These are phyloP conservation scores for Eupelmus urozonus DNA, from an alignment of 2,888 invertebrate species.

Conservation along the genomic window DNA sequence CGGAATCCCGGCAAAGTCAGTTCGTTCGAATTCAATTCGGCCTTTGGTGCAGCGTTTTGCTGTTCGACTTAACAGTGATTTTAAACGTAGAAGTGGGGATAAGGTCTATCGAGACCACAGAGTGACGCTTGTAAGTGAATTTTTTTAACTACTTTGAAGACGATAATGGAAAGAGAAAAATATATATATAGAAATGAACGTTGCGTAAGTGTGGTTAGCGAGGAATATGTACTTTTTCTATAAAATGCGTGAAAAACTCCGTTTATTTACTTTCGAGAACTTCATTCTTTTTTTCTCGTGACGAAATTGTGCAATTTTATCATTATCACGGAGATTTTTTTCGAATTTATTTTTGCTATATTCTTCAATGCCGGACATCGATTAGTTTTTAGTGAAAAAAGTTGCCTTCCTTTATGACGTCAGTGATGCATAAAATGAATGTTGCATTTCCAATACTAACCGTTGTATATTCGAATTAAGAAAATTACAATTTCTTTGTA, in stretches of 20 bases:
- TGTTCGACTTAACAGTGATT: slow-evolving; percentile 28
- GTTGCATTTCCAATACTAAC: slow-evolving; percentile 68
- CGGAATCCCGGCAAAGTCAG: not conserved
- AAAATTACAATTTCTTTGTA: slow-evolving; percentile 51
- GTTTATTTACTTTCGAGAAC: not conserved
- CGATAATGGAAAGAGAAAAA: not conserved
- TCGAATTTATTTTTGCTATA: slow-evolving; percentile 36
- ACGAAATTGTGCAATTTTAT: slow-evolving; percentile 64
- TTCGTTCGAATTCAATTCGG: slow-evolving; percentile 24
- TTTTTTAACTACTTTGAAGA: slow-evolving; percentile 45
- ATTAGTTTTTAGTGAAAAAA: slow-evolving; percentile 54
- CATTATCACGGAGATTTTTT: slow-evolving; percentile 28
- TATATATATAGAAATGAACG: not conserved
- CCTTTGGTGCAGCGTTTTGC: slow-evolving; percentile 7
- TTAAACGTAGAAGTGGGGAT: slow-evolving; percentile 25
- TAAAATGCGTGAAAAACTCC: not conserved
- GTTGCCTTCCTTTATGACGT: slow-evolving; percentile 65
- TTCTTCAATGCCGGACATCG: not conserved
- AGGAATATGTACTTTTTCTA: slow-evolving; percentile 45
- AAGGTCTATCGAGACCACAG: not conserved
- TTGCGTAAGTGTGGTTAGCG: not conserved
- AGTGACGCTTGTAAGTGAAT: slow-evolving; percentile 27
- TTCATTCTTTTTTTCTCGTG: slow-evolving; percentile 1
- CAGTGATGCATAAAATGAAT: slow-evolving; percentile 62
- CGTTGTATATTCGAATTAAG: slow-evolving; percentile 54